Evolutionary conservation across 1,140 invertebrate species (phyloP), one percentile per base, ranked within the genome.

Genomic region (Drepana arcuata): DNA sequence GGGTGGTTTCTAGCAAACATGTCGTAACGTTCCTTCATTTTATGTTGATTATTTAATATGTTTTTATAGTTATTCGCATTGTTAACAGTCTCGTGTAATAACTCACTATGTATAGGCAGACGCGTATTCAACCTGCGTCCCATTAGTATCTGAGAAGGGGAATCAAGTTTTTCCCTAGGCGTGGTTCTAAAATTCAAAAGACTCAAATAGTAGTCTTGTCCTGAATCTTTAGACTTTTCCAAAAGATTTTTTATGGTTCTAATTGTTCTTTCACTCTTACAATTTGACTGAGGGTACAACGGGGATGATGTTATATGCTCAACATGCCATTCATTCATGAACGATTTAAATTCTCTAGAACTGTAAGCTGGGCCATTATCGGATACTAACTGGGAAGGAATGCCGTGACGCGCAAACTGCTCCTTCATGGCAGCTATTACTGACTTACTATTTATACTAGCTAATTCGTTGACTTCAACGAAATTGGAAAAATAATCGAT

Each of bases 321-420:
- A 36, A 86, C 71, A 6, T 59, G 57, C 62, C 73, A 85, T 1
- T 68, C 40, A 27, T 51, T 49, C 1, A 56, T 27, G 60, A 85
- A 85, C 2, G 55, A 36, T 34, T 39, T 43, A 49, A 85, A 86
- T 13, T 58, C 41, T 13, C 40, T 24, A 14, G 45, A 43, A 6
- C 16, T 33, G 43, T 57, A 68, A 12, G 56, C 52, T n/a, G 13
- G 21, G 5, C 44, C 38, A 16, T 43, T 44, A 29, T 48, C 28
- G 10, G 48, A 37, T 9, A 43, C 15, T 9, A 61, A 11, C 10
- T 26, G 6, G 6, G 6, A n/a, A 3, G 24, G 24, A 6, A 26
- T 26, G 2, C 24, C 24, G 10, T n/a, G 10, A 26, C 24, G 24
- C 2, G 24, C 6, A 26, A 26, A 26, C 24, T n/a, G 6, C 2